A percentile compares a stretch with the other conserved stretches of the same genome.
phyloP scores from a whole-genome alignment of 2,888 invertebrate genomes.

The Tachina lurida region DNA sequence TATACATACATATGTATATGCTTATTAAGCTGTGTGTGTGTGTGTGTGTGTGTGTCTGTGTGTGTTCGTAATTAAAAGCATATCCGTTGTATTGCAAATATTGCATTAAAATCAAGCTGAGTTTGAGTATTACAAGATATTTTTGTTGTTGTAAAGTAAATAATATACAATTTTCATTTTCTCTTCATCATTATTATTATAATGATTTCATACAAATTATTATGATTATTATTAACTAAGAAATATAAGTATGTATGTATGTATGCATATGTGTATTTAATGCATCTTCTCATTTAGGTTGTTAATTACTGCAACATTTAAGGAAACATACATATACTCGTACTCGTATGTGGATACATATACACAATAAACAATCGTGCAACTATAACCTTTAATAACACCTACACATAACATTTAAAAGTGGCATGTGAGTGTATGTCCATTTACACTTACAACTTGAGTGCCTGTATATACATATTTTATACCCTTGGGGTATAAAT shows the following conservation, averaged over 20 bases:
- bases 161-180: slow-evolving; percentile 56
- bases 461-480: not conserved
- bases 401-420: slow-evolving; percentile 31
- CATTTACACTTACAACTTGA: slow-evolving; percentile 19
- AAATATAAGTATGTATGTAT: slow-evolving; percentile 6
- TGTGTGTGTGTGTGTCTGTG: slow-evolving; percentile 7
- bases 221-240: slow-evolving; percentile 61
- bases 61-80: slow-evolving; percentile 37
- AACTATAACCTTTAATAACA: slow-evolving; percentile 34
- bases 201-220: slow-evolving; percentile 62
- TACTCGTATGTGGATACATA: not conserved
- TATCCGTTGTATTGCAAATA: slow-evolving; percentile 49
- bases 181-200: slow-evolving; percentile 52
- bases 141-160: slow-evolving; percentile 54
- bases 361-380: not conserved
- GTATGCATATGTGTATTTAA: slow-evolving; percentile 1
- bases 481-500: slow-evolving; percentile 18
- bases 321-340: slow-evolving; percentile 5
- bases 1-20: not conserved
- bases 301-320: slow-evolving; percentile 62
- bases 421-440: slow-evolving; percentile 16
- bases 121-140: slow-evolving; percentile 49
- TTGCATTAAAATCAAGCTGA: slow-evolving; percentile 51
- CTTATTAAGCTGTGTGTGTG: not conserved
- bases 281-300: slow-evolving; percentile 49